Evolutionary conservation across 2,113 vertebrate genomes (phyloP).

Genomic region (Brachyhypopomus occidentalis): DNA sequence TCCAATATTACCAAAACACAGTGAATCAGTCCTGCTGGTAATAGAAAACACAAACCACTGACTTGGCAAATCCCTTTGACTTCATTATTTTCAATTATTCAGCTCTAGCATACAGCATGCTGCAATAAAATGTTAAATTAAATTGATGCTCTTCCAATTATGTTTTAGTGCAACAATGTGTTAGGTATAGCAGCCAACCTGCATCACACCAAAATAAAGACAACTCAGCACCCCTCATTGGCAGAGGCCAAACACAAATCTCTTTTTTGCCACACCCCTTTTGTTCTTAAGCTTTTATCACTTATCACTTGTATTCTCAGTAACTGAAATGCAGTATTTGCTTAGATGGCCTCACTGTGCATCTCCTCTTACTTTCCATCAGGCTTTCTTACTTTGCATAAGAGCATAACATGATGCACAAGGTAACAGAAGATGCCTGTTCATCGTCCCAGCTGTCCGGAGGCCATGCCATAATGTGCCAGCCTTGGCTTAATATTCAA

Average conservation of each 20-base stretch:
- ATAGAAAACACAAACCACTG: too few species aligned
- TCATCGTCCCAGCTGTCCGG: constrained; percentile 3
- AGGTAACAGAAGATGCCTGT: constrained; percentile 12
- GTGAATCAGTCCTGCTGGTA: too few species aligned
- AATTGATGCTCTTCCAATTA: too few species aligned
- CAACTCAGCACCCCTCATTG: neutral
- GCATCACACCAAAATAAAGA: neutral
- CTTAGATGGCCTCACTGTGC: neutral
- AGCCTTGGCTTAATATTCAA: constrained; percentile 38
- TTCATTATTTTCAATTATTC: neutral
- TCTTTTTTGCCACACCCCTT: too few species aligned
- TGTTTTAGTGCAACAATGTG: neutral
- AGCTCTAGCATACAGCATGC: neutral
- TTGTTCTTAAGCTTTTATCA: neutral
- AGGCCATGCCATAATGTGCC: neutral
- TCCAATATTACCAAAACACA: too few species aligned
- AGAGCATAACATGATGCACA: constrained; percentile 25
- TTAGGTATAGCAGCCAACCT: neutral
- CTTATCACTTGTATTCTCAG: neutral
- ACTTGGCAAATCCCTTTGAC: too few species aligned
- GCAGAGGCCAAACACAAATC: neutral
- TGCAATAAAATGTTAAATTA: too few species aligned
- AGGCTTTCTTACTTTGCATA: constrained; percentile 43
- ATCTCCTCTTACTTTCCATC: constrained; percentile 2
- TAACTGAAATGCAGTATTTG: neutral